These are phyloP conservation scores for Meloidogyne hapla DNA, from an alignment of 1,140 invertebrate species.

Conservation along the genomic window DNA sequence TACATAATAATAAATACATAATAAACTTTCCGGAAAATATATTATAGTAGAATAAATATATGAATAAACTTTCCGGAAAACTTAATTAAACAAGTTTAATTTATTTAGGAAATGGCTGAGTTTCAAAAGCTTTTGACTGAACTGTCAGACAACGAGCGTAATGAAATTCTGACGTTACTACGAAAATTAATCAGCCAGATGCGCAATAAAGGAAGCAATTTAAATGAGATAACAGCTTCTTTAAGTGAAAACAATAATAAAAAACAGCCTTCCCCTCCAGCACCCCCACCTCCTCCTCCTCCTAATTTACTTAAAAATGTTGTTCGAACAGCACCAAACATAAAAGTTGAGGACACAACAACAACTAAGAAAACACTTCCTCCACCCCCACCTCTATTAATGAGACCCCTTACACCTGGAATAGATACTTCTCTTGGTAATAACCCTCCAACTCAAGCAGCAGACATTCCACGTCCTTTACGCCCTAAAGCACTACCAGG, in stretches of 20 bases:
- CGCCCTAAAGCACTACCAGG: conserved; percentile 33
- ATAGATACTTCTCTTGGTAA: neutral
- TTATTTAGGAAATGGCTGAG: neutral
- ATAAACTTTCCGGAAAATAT: neutral
- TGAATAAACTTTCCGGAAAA: neutral
- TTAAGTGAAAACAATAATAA: neutral
- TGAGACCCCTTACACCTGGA: neutral
- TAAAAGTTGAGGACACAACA: neutral
- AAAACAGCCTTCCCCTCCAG: conserved; percentile 10
- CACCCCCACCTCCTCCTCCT: conserved; percentile 29
- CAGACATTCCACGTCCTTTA: conserved; percentile 26
- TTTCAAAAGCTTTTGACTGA: neutral
- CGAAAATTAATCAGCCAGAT: neutral
- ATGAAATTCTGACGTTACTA: neutral
- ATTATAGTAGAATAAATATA: neutral
- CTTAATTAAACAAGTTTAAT: neutral
- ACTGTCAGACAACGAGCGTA: neutral
- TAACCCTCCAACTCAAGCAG: neutral
- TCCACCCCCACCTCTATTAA: neutral
- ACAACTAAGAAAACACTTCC: neutral
- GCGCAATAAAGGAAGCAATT: neutral
- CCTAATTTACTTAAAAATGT: conserved; percentile 63
- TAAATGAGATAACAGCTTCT: neutral
- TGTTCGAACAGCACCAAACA: conserved; percentile 64
- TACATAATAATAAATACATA: neutral